Evolutionary conservation across 2,888 invertebrate species (phyloP).

Genomic region (Saturnia pavonia): DNA sequence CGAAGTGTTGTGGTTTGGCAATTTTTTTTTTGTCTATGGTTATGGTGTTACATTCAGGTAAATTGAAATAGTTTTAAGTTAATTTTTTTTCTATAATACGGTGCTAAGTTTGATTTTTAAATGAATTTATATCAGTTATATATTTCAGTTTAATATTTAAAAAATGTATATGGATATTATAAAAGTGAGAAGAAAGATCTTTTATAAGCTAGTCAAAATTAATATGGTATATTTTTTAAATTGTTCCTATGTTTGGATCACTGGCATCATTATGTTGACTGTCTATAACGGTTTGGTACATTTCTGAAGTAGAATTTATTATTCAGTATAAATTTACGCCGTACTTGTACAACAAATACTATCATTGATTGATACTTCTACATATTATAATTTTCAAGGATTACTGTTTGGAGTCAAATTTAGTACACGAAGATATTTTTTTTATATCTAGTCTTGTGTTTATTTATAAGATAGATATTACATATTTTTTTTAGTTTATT

Average conservation of each 20-base stretch:
- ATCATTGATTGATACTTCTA: no score
- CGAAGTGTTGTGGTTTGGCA: slow-evolving; percentile 35
- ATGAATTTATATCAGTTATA: slow-evolving; percentile 6
- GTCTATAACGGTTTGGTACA: not conserved
- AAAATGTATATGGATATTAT: slow-evolving; percentile 12
- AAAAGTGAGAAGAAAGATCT: slow-evolving; percentile 20
- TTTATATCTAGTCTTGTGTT: no score
- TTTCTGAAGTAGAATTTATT: no score
- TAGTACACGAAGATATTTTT: not conserved
- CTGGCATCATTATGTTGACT: slow-evolving; percentile 16
- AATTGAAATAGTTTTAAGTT: slow-evolving; percentile 23
- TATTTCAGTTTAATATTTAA: slow-evolving; percentile 6
- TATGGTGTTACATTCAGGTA: slow-evolving; percentile 52
- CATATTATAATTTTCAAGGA: no score
- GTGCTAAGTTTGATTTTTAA: slow-evolving; percentile 40
- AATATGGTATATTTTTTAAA: slow-evolving; percentile 17
- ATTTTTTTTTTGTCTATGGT: slow-evolving; percentile 26
- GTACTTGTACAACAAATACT: no score
- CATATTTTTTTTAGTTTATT: no score
- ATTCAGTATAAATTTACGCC: no score
- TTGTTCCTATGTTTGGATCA: slow-evolving; percentile 16
- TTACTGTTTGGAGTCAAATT: not conserved
- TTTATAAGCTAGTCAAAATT: slow-evolving; percentile 22
- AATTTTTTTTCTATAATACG: slow-evolving; percentile 32
- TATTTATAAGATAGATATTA: no score